These are phyloP conservation scores for Orientallactaga bullata DNA, from an alignment of 2,113 vertebrate species.

Conservation along the genomic window DNA sequence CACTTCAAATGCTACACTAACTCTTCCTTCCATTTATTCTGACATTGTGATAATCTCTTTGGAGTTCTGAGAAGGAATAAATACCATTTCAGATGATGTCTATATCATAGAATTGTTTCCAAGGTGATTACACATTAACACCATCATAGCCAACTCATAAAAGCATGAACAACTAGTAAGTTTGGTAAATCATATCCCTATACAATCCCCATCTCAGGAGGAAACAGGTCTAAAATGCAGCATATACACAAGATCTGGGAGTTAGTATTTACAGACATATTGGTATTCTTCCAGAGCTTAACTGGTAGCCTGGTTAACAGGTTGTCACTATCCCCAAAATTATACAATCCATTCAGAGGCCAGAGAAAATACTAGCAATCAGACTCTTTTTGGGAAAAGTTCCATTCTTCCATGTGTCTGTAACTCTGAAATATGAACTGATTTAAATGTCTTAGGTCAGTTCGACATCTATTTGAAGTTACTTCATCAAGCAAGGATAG, in stretches of 20 bases:
- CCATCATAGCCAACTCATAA: not conserved
- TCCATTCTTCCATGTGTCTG: not conserved
- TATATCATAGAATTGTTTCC: not conserved
- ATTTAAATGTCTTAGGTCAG: not conserved
- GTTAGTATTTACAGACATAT: not conserved
- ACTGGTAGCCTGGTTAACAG: not conserved
- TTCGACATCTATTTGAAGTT: not conserved
- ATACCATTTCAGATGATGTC: not conserved
- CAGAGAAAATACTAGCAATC: not conserved
- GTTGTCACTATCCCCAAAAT: not conserved
- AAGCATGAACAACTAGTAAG: not conserved
- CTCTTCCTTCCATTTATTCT: not conserved
- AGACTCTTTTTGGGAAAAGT: not conserved
- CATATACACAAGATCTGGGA: not conserved
- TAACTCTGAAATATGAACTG: not conserved
- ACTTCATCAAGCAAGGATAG: not conserved
- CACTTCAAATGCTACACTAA: not conserved
- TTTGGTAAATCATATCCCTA: not conserved
- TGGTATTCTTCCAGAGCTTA: not conserved
- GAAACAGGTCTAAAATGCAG: not conserved
- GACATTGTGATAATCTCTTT: not conserved
- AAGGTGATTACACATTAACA: not conserved
- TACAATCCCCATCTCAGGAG: not conserved
- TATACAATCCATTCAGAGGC: not conserved
- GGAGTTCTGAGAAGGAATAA: not conserved